Evolutionary conservation across 2,888 invertebrate species (phyloP).

Genomic region (Nemapogon koenigi): DNA sequence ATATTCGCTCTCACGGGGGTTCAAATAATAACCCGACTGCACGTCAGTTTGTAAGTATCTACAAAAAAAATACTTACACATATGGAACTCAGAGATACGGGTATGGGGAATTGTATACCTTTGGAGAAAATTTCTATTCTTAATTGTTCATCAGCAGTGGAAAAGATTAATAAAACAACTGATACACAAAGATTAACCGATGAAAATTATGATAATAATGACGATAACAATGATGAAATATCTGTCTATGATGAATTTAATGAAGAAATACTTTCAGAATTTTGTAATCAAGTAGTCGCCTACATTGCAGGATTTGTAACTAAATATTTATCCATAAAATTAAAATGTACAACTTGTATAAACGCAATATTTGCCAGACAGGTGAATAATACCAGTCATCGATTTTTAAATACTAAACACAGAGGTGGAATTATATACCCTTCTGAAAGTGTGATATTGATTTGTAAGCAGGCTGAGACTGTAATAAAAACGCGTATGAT

Average conservation of each 20-base stretch:
- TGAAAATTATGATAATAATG: too few relatives aligned
- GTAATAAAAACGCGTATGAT: background rate
- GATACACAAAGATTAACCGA: background rate
- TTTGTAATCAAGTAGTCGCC: background rate
- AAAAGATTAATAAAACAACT: background rate
- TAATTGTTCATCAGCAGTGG: background rate
- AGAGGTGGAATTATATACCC: background rate
- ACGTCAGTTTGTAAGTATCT: background rate
- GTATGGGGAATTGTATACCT: background rate
- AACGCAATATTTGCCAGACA: too few relatives aligned
- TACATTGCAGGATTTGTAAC: background rate
- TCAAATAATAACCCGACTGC: conserved; percentile 2
- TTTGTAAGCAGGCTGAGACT: background rate
- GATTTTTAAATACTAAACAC: background rate
- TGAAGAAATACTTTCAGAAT: background rate
- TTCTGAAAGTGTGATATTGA: background rate
- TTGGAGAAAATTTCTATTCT: conserved; percentile 1
- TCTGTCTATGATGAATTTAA: too few relatives aligned
- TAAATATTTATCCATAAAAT: background rate
- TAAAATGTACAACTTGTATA: background rate
- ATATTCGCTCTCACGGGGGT: conserved; percentile 1
- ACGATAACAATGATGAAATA: too few relatives aligned
- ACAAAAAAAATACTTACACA: background rate
- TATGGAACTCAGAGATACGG: background rate
- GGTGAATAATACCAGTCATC: background rate